Percentiles rank a stretch among this genome's conserved stretches.
Evolutionary conservation across 2,888 invertebrate genomes (phyloP).

Genomic region (Apocheima hispidaria): DNA sequence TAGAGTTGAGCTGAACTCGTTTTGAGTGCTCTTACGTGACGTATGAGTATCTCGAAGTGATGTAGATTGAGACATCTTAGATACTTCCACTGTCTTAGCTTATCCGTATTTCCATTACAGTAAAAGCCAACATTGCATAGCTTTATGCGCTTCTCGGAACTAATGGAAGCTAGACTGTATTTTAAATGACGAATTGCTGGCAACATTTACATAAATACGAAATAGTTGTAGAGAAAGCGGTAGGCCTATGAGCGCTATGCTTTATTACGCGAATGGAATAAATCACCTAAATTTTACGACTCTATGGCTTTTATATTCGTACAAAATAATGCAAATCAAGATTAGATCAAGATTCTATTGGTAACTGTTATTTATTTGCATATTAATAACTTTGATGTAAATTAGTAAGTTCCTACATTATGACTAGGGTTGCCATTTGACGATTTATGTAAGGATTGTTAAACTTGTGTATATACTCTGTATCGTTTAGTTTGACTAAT

Average conservation of each 20-base stretch:
- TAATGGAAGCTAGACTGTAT: conserved; percentile 1
- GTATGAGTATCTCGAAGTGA: neutral
- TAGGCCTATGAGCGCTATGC: conserved; percentile 24
- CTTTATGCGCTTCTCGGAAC: neutral
- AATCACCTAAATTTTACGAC: conserved; percentile 25
- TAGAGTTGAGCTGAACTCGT: conserved; percentile 6
- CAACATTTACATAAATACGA: conserved; percentile 24
- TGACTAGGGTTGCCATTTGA: conserved; percentile 15
- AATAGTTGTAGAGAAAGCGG: conserved; percentile 30
- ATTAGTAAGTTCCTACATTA: conserved; percentile 5
- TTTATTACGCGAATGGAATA: conserved; percentile 22
- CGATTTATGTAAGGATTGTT: conserved; percentile 2
- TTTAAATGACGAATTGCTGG: conserved; percentile 21
- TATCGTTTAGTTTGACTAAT: neutral
- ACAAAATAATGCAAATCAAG: conserved; percentile 21
- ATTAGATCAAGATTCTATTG: conserved; percentile 18
- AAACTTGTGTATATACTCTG: neutral
- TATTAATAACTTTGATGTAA: conserved; percentile 21
- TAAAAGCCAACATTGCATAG: conserved; percentile 1
- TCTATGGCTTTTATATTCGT: conserved; percentile 19
- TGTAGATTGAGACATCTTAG: conserved; percentile 5
- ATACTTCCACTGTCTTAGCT: neutral
- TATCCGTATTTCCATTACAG: conserved; percentile 1
- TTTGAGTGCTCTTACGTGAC: conserved; percentile 23
- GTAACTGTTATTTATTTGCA: conserved; percentile 25